These are phyloP conservation scores for Lordiphosa stackelbergi DNA, from an alignment of 1,140 invertebrate genomes.

Conservation along the genomic window DNA sequence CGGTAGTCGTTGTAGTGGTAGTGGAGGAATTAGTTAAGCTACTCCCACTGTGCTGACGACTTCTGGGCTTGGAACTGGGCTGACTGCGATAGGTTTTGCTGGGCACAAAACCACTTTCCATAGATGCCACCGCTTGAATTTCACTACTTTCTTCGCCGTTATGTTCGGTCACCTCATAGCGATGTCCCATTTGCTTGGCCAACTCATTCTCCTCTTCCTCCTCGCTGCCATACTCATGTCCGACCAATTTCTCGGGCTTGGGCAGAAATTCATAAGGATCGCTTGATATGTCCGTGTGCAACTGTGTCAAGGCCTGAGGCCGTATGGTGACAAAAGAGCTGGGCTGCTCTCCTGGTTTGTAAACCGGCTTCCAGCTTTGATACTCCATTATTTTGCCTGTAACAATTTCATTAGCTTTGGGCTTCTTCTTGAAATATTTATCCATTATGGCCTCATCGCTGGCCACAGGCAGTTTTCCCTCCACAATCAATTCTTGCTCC, in stretches of 20 bases:
- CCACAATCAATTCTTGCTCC: conserved; percentile 68
- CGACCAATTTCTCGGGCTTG: conserved; percentile 62
- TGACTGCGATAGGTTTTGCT: conserved; percentile 29
- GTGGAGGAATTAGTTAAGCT: not conserved
- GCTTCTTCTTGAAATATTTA: conserved; percentile 55
- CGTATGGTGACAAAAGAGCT: conserved; percentile 41
- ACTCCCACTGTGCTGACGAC: conserved; percentile 2
- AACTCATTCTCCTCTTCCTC: conserved; percentile 44
- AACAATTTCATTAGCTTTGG: conserved; percentile 49
- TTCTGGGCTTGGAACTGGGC: conserved; percentile 16
- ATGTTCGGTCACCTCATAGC: conserved; percentile 66
- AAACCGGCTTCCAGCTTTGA: conserved; percentile 65
- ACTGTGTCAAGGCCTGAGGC: conserved; percentile 46
- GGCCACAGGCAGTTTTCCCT: conserved; percentile 53
- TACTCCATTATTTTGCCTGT: conserved; percentile 62
- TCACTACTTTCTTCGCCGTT: conserved; percentile 61
- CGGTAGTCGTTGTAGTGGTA: conserved; percentile 43
- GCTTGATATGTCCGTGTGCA: conserved; percentile 58
- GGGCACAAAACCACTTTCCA: conserved; percentile 64
- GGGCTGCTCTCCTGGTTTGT: conserved; percentile 41
- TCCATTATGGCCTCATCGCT: conserved; percentile 57
- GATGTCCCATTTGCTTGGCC: conserved; percentile 36
- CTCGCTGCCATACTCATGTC: conserved; percentile 33
- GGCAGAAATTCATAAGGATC: conserved; percentile 53
- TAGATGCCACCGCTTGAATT: conserved; percentile 34